Evolutionary conservation across 2,113 vertebrate genomes (phyloP).

Genomic region (Anhinga anhinga): DNA sequence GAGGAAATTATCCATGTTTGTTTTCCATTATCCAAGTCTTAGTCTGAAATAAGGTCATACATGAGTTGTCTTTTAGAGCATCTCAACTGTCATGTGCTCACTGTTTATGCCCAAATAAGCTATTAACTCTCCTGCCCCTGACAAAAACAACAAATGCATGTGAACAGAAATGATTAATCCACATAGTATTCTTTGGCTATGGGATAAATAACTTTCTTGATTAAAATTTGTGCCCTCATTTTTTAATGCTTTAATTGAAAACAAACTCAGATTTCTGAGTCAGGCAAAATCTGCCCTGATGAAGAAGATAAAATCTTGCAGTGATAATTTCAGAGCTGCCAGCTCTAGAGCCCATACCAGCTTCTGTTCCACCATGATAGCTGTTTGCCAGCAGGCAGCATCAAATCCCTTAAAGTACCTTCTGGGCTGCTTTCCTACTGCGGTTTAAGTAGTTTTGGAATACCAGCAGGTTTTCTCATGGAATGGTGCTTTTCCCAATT

Average conservation of each 20-base stretch:
- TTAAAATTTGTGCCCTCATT: neutral
- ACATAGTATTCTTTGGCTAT: neutral
- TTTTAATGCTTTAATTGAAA: neutral
- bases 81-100: neutral
- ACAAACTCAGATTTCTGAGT: neutral
- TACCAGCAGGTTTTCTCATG: neutral
- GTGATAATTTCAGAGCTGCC: neutral
- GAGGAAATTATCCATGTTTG: constrained; percentile 7
- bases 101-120: neutral
- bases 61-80: neutral
- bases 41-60: neutral
- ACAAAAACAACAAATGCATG: neutral
- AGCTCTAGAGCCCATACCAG: neutral
- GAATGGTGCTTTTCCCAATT: neutral
- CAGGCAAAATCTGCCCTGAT: neutral
- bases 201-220: neutral
- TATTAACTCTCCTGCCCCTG: neutral
- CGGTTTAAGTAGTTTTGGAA: neutral
- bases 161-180: neutral
- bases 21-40: neutral
- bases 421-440: neutral
- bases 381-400: neutral
- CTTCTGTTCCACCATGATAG: neutral
- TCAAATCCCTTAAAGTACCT: neutral
- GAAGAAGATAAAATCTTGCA: neutral